phyloP scores from a whole-genome alignment of 1,140 invertebrate genomes.

The Fopius arisanus region DNA sequence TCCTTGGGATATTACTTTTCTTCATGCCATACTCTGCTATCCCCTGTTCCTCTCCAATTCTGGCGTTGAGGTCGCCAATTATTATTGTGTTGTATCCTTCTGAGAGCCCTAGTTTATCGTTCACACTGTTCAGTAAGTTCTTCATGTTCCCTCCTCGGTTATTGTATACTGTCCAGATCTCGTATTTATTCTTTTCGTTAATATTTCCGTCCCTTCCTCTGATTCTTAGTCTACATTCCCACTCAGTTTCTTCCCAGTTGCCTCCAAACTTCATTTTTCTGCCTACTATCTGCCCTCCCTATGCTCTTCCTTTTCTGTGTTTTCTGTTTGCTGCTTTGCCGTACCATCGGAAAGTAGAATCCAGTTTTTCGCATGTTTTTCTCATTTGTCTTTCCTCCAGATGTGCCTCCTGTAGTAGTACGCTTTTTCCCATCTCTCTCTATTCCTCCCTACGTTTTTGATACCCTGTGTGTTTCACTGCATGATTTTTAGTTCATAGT shows the following conservation, averaged over 20 bases:
- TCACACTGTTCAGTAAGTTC: constrained; percentile 13
- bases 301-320: constrained; percentile 34
- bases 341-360: constrained; percentile 27
- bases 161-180: constrained; percentile 18
- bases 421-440: no score
- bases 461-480: no score
- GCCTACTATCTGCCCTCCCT: constrained; percentile 30
- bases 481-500: no score
- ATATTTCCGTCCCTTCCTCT: not conserved
- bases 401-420: no score
- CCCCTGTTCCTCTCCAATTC: constrained; percentile 23
- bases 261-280: constrained; percentile 21
- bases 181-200: constrained; percentile 1
- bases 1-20: not conserved
- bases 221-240: constrained; percentile 8
- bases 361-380: constrained; percentile 5
- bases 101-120: constrained; percentile 12
- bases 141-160: constrained; percentile 16
- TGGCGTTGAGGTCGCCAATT: constrained; percentile 34
- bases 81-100: constrained; percentile 11
- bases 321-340: constrained; percentile 22
- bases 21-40: not conserved
- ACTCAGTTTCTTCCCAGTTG: not conserved
- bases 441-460: no score
- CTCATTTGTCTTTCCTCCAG: no score